Conservation (phyloP, 2,797 vertebrate genomes). For the Octomys mimax region DNA sequence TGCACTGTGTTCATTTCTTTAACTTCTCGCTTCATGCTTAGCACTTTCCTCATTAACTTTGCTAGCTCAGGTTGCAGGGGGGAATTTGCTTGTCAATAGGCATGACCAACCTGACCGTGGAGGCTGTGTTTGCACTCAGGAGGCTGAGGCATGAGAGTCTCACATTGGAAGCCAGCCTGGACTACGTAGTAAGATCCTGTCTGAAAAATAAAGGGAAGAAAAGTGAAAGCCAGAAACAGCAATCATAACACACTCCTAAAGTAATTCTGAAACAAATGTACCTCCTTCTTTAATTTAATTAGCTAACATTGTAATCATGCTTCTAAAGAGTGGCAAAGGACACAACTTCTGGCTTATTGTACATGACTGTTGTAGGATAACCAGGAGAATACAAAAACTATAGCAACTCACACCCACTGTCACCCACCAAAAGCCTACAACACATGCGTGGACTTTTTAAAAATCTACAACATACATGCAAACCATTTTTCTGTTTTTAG, state of each 20-base stretch:
- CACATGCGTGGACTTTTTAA: background rate
- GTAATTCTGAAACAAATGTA: background rate
- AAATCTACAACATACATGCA: background rate
- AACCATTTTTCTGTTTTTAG: too few species aligned
- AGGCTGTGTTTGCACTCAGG: background rate
- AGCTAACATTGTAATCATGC: background rate
- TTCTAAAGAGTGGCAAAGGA: background rate
- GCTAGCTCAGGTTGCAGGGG: background rate
- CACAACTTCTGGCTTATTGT: background rate
- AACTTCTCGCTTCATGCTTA: background rate
- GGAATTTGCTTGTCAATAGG: background rate
- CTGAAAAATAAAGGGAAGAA: background rate
- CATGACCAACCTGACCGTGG: background rate
- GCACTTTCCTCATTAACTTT: background rate
- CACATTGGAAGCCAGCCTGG: background rate
- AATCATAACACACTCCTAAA: background rate
- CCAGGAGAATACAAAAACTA: background rate
- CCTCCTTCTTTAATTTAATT: background rate
- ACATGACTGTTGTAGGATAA: conserved; percentile 1
- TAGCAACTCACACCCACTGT: background rate
- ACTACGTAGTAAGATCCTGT: background rate
- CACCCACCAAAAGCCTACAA: background rate
- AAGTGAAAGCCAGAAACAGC: background rate
- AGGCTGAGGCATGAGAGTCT: background rate
- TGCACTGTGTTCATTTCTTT: background rate